Base-by-base conservation (phyloP, 23 tunicate species). In the Trididemnum nubilum region DNA sequence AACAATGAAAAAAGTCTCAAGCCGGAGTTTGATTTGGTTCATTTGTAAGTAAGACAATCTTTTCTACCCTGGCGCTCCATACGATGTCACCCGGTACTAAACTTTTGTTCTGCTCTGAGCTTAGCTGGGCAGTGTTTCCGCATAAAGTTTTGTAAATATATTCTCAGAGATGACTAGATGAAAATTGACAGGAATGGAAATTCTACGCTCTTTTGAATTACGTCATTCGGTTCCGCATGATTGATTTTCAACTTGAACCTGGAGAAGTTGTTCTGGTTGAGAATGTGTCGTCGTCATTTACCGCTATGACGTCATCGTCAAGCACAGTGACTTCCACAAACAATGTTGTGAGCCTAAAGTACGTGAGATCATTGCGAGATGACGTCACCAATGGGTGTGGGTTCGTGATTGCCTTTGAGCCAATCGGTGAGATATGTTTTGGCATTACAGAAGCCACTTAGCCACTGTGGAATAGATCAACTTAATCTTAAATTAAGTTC, bases 401-500 rank as follows among this genome's bases (percentile, higher is more conserved):
- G 9, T 88, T 88, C 36, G 78, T 82, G 35, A 36, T 88, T 29
- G 21, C 64, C 19, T 76, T 40, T 33, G 76, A 77, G 34, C 29
- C 76, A 0, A 25, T 88, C 7, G 83, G 93, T 87, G 64, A 81
- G 92, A 24, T 34, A 40, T n/a, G n/a, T n/a, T n/a, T n/a, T n/a
- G n/a, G n/a, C n/a, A n/a, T n/a, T n/a, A n/a, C n/a, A n/a, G n/a
- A n/a, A n/a, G n/a, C n/a, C n/a, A n/a, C n/a, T n/a, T n/a, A n/a
- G n/a, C n/a, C n/a, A n/a, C n/a, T n/a, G n/a, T n/a, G n/a, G n/a
- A n/a, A n/a, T n/a, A n/a, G n/a, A n/a, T n/a, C n/a, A n/a, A n/a
- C n/a, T n/a, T n/a, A n/a, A n/a, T n/a, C n/a, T n/a, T n/a, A n/a
- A n/a, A n/a, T n/a, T n/a, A n/a, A n/a, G n/a, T n/a, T n/a, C n/a